Evolutionary conservation across 2,113 vertebrate genomes (phyloP).

Genomic region (Epinephelus lanceolatus): DNA sequence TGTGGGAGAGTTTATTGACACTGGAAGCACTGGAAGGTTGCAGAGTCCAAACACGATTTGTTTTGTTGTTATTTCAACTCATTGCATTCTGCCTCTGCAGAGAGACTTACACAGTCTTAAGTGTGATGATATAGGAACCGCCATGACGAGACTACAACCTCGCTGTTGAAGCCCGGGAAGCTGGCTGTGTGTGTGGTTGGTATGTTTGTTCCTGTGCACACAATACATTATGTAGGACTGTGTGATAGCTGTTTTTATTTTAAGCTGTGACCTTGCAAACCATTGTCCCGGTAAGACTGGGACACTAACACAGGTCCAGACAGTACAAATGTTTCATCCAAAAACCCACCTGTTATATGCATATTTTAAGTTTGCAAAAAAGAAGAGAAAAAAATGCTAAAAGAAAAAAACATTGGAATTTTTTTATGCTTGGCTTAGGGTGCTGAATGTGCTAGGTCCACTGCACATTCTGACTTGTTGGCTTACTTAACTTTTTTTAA

Average conservation of each 20-base stretch:
- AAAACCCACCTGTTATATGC: background rate
- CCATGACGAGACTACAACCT: constrained; percentile 7
- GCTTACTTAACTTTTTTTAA: too few species aligned
- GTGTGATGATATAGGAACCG: constrained; percentile 1
- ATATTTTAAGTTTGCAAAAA: too few species aligned
- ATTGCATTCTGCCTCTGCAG: constrained; percentile 27
- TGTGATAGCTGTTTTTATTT: background rate
- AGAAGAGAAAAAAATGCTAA: too few species aligned
- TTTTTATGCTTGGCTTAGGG: too few species aligned
- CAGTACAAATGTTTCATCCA: background rate
- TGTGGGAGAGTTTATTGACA: constrained; percentile 47
- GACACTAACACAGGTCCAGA: background rate
- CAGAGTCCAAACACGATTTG: constrained; percentile 12
- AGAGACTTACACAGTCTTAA: constrained; percentile 25
- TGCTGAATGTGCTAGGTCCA: too few species aligned
- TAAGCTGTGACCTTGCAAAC: background rate
- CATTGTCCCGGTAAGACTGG: background rate
- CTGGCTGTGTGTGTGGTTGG: background rate
- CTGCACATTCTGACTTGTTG: too few species aligned
- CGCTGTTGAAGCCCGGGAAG: background rate
- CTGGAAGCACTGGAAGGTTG: constrained; percentile 17
- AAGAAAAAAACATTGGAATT: too few species aligned
- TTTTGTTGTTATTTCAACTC: constrained; percentile 54
- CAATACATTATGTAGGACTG: background rate
- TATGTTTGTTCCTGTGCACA: too few species aligned